These are phyloP conservation scores for Mesorhabditis sp. DNA, from an alignment of 2,888 invertebrate genomes.

Conservation along the genomic window DNA sequence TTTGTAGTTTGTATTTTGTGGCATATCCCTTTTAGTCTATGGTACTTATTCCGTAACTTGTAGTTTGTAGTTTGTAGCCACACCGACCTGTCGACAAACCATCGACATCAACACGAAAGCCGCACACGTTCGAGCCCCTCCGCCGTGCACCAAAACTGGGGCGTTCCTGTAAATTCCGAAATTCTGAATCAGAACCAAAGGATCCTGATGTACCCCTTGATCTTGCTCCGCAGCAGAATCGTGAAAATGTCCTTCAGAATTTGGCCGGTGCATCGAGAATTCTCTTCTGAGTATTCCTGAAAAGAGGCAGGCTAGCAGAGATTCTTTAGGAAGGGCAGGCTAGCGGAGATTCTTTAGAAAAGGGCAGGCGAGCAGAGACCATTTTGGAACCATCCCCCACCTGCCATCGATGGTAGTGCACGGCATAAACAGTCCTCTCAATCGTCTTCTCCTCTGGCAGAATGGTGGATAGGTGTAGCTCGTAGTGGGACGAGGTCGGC, in stretches of 20 bases:
- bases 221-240: neutral
- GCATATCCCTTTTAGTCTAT: too few species aligned
- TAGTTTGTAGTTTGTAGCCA: too few species aligned
- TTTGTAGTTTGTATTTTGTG: too few species aligned
- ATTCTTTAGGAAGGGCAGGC: neutral
- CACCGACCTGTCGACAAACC: neutral
- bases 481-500: neutral
- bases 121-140: neutral
- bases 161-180: neutral
- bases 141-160: neutral
- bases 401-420: neutral
- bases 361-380: neutral
- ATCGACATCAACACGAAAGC: neutral
- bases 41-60: too few species aligned
- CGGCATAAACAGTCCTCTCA: neutral
- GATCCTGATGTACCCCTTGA: neutral
- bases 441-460: neutral
- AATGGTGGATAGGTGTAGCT: neutral
- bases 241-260: constrained; percentile 6
- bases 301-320: neutral
- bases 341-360: neutral
- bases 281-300: neutral
- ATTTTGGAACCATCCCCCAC: neutral
- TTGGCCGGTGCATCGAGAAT: neutral
- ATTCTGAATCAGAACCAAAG: neutral